These are phyloP conservation scores for Okapia johnstoni DNA, from an alignment of 2,113 vertebrate genomes.

Conservation along the genomic window DNA sequence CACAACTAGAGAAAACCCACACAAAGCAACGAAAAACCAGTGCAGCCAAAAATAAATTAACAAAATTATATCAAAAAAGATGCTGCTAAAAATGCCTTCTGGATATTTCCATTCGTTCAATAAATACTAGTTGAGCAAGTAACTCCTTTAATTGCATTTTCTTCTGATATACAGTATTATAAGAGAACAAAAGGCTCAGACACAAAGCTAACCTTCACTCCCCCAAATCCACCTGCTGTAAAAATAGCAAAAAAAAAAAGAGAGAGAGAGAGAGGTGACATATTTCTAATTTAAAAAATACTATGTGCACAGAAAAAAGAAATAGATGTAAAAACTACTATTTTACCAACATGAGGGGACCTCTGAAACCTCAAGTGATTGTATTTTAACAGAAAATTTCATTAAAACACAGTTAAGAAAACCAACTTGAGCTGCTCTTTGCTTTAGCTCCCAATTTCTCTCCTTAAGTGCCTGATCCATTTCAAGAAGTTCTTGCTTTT, in stretches of 20 bases:
- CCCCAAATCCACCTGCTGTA: neutral
- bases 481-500: constrained; percentile 89
- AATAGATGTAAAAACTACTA: neutral
- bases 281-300: constrained; percentile 34
- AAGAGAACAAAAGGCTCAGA: neutral
- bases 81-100: neutral
- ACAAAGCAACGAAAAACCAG: neutral
- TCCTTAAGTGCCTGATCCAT: constrained; percentile 92
- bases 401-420: constrained; percentile 29
- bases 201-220: neutral
- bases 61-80: neutral
- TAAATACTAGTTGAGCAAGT: neutral
- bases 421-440: constrained; percentile 92
- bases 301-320: neutral
- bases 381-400: neutral
- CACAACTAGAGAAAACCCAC: neutral
- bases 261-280: neutral
- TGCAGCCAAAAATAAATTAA: neutral
- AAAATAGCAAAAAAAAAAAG: neutral
- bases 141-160: constrained; percentile 1
- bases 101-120: neutral
- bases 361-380: neutral
- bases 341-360: neutral
- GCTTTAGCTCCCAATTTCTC: constrained; percentile 94
- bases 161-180: neutral